phyloP scores from a whole-genome alignment of 2,113 vertebrate species.

The Periophthalmodon schlosseri region DNA sequence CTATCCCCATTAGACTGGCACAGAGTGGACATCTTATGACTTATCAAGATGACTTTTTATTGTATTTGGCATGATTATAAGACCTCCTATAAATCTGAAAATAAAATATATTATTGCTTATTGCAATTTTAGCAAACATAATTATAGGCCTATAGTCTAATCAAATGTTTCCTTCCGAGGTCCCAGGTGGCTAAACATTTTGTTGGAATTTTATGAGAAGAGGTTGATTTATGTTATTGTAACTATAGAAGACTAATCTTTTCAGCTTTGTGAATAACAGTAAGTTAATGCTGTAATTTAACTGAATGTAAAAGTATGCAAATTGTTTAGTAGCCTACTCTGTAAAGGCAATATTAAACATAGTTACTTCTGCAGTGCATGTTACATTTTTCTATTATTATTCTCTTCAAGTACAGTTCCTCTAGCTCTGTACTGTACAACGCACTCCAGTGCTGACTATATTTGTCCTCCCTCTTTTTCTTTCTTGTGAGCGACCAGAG shows the following conservation, averaged over 20 bases:
- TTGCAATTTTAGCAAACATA: no score
- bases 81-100: no score
- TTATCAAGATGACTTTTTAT: not conserved
- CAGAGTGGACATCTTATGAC: slow-evolving; percentile 1
- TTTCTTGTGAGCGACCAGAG: slow-evolving; percentile 56
- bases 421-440: slow-evolving; percentile 34
- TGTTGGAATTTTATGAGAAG: not conserved
- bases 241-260: not conserved
- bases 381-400: not conserved
- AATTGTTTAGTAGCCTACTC: not conserved
- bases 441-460: slow-evolving; percentile 53
- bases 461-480: slow-evolving; percentile 61
- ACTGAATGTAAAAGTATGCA: not conserved
- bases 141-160: no score
- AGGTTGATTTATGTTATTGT: not conserved
- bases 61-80: not conserved
- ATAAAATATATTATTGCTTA: no score
- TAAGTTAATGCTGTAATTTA: not conserved
- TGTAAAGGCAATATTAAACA: not conserved
- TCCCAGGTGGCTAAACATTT: not conserved
- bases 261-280: not conserved
- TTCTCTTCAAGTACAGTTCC: slow-evolving; percentile 22
- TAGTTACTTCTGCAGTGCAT: not conserved
- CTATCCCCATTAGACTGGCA: slow-evolving; percentile 26
- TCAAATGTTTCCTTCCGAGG: not conserved